Conservation (phyloP, 2,888 invertebrate genomes). For the Pogonocherus hispidulus region DNA sequence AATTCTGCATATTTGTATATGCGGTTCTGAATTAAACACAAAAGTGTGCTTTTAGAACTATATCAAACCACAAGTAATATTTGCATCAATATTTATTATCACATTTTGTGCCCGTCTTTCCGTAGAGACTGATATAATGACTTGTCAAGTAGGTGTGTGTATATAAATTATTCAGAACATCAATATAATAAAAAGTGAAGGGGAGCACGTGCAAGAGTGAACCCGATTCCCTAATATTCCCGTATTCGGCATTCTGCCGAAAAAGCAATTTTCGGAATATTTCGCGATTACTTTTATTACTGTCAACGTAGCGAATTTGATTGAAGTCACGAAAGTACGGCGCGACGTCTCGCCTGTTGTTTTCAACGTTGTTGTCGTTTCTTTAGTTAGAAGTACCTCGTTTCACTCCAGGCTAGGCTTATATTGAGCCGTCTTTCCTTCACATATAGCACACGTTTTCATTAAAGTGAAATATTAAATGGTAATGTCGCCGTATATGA, state of each 20-base stretch:
- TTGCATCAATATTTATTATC: constrained; percentile 3
- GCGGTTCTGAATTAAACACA: too few species aligned
- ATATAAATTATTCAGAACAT: constrained; percentile 27
- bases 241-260: constrained; percentile 16
- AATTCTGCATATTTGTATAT: too few species aligned
- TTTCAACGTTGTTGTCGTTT: too few species aligned
- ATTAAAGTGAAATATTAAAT: too few species aligned
- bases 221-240: constrained; percentile 19
- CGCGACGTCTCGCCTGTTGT: background rate
- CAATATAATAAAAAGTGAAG: constrained; percentile 17
- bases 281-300: constrained; percentile 26
- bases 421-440: too few species aligned
- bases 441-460: too few species aligned
- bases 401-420: too few species aligned
- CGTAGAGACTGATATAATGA: constrained; percentile 13
- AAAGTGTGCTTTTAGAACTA: too few species aligned
- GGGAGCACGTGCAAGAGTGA: constrained; percentile 8
- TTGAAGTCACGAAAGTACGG: constrained; percentile 9
- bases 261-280: constrained; percentile 19
- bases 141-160: background rate
- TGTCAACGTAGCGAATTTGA: constrained; percentile 6
- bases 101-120: background rate
- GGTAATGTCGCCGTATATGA: too few species aligned
- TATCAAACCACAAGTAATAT: too few species aligned
- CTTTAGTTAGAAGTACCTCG: background rate